Percentiles rank a stretch among this genome's conserved stretches.
Evolutionary conservation across 2,113 vertebrate genomes (phyloP).

Genomic region (Ceyx melanurus): DNA sequence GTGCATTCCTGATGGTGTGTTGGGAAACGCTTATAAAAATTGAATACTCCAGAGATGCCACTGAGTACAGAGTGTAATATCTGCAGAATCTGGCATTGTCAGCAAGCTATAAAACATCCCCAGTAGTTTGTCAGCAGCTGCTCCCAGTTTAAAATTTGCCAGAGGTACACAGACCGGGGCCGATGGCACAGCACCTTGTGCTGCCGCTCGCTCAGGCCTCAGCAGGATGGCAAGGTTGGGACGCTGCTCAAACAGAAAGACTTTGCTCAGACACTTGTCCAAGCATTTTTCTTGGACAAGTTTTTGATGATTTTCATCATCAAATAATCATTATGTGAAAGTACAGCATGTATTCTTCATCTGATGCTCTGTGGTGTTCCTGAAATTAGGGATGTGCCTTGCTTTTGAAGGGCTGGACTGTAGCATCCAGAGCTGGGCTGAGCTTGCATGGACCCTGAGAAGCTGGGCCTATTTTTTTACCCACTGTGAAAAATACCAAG

Average conservation of each 20-base stretch:
- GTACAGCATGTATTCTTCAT: neutral
- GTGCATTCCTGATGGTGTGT: neutral
- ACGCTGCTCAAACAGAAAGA: neutral
- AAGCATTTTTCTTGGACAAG: neutral
- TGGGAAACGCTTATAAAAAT: constrained; percentile 26
- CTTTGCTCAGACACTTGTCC: neutral
- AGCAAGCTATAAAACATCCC: constrained; percentile 56
- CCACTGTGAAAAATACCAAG: neutral
- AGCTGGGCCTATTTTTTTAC: neutral
- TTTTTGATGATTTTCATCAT: neutral
- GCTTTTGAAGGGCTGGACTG: neutral
- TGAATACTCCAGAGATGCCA: constrained; percentile 2
- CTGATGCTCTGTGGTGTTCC: neutral
- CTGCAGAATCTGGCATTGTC: constrained; percentile 24
- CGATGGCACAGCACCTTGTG: neutral
- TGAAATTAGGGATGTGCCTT: neutral
- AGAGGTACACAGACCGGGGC: neutral
- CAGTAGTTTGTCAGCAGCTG: constrained; percentile 31
- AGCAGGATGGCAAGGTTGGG: neutral
- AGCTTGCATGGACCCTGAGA: neutral
- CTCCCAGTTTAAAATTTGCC: constrained; percentile 26
- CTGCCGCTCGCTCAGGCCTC: neutral
- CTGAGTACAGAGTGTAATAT: neutral
- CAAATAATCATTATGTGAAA: neutral
- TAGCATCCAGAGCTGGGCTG: neutral